Conservation (phyloP, 2,797 vertebrate species). For the Tokudaia muenninki region DNA sequence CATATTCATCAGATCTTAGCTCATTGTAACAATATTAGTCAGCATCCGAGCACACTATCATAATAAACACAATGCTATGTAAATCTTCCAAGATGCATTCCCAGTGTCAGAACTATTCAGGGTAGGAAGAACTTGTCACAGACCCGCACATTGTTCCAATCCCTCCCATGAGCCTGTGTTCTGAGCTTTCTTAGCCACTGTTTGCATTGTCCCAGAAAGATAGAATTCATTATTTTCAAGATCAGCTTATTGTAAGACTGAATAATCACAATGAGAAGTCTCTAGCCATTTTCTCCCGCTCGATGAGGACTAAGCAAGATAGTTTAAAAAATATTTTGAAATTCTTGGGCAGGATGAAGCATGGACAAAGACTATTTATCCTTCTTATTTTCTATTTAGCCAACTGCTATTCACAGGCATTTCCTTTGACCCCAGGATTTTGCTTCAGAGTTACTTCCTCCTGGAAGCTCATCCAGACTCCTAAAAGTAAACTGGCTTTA, state of each 20-base stretch:
- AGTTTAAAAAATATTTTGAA: not conserved
- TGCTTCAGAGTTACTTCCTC: not conserved
- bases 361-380: not conserved
- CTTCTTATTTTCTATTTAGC: not conserved
- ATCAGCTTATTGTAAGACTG: not conserved
- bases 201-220: not conserved
- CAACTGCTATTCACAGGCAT: not conserved
- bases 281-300: not conserved
- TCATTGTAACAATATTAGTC: constrained; percentile 57
- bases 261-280: not conserved
- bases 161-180: not conserved
- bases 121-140: not conserved
- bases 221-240: not conserved
- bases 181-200: not conserved
- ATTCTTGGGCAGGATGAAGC: not conserved
- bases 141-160: not conserved
- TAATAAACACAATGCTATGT: constrained; percentile 33
- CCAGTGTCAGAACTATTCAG: not conserved
- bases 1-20: constrained; percentile 72
- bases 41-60: constrained; percentile 55
- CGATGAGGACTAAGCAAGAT: not conserved
- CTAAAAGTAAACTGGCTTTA: not conserved
- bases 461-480: not conserved
- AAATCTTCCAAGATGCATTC: constrained; percentile 12
- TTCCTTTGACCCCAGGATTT: not conserved